phyloP scores from a whole-genome alignment of 2,797 vertebrate genomes.

The Rhadinocentrus ornatus region DNA sequence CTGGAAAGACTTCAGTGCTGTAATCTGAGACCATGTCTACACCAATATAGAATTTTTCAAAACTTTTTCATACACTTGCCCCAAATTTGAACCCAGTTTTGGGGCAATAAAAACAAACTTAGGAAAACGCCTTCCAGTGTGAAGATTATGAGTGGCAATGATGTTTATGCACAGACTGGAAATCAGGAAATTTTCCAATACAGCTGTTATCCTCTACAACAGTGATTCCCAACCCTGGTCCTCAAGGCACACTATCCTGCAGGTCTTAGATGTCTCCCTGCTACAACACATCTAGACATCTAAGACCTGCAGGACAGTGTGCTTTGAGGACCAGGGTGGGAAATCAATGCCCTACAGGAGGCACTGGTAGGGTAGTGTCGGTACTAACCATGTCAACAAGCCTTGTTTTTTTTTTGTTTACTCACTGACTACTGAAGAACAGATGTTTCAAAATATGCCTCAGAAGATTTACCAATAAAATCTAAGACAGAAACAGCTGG shows the following conservation, averaged over 20 bases:
- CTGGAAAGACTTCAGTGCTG: constrained; percentile 8
- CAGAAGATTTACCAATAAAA: not conserved
- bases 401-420: not conserved
- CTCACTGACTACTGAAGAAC: not conserved
- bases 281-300: no score
- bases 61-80: not conserved
- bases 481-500: not conserved
- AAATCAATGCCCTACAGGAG: no score
- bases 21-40: not conserved
- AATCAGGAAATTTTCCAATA: not conserved
- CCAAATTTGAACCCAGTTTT: not conserved
- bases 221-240: no score
- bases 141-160: not conserved
- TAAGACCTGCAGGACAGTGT: no score
- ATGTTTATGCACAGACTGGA: not conserved
- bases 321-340: no score
- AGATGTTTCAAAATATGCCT: not conserved
- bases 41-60: not conserved
- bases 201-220: not conserved
- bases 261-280: no score
- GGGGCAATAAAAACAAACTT: not conserved
- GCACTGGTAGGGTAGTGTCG: not conserved
- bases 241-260: no score
- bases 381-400: not conserved
- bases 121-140: not conserved